Evolutionary conservation across 2,113 vertebrate species (phyloP), one percentile per base, ranked within the genome.

Genomic region (Herpetotheres cachinnans): DNA sequence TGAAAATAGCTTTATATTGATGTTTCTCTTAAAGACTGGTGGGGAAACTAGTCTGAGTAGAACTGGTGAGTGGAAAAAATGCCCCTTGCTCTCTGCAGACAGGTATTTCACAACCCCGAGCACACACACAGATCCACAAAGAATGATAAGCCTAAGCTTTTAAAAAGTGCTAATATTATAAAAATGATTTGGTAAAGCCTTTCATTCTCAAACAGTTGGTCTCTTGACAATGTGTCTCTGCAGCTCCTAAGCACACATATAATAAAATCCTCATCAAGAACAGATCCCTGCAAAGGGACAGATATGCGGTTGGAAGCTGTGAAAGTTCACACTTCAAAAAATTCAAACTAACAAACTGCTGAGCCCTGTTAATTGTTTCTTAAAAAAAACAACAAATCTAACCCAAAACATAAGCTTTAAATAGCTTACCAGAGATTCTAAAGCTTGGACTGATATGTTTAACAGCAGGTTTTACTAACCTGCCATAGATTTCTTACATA

Each of bases 321-420:
- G 91, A 97, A 98, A 97, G 87, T 93, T 91, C 78, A 86, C 92
- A 96, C 94, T 90, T 95, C 36, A 90, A 65, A 95, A 89, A 96
- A 94, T 86, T 71, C 92, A 95, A 95, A 85, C 91, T 71, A 90
- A 89, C 77, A 91, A 97, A 93, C 58, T 90, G 78, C 73, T 85
- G 86, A 94, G 91, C 86, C 80, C 84, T 92, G 92, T 67, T 96
- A 95, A 95, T 95, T 91, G 92, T 96, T 95, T 92, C 92, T 89
- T 12, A 8, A 49, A 86, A 89, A 92, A 94, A 52, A 36, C 13
- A 25, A 30, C 78, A 90, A 36, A 0, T 11, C 5, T 79, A 77
- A 79, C 26, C 36, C 71, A 46, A 96, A 94, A 88, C 54, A 50
- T 27, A 83, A 90, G 86, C 70, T 84, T 44, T 93, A 89, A 87